Percentiles rank a stretch among this genome's conserved stretches.
Evolutionary conservation across 2,888 invertebrate genomes (phyloP).

Genomic region (Parthenolecanium corni): DNA sequence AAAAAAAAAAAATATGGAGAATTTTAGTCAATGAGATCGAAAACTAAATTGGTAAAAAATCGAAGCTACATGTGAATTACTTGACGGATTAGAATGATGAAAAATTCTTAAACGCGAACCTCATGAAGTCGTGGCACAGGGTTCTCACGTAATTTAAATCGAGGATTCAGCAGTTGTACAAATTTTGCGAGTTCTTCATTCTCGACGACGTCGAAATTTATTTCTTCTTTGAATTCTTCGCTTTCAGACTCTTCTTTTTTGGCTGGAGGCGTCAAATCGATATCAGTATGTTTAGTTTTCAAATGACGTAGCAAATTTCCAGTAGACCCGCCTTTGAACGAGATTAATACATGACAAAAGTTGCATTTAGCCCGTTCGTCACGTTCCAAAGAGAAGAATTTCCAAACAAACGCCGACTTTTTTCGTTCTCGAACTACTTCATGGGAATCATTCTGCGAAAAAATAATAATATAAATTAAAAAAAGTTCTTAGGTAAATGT

Average conservation of each 20-base stretch:
- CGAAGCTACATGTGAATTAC: no score
- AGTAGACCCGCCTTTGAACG: constrained; percentile 27
- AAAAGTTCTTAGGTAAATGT: no score
- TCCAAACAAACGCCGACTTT: constrained; percentile 21
- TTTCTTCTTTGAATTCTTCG: background rate
- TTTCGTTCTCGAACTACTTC: constrained; percentile 7
- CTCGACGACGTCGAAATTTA: background rate
- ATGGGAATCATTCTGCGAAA: background rate
- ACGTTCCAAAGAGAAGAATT: constrained; percentile 17
- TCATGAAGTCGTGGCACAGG: constrained; percentile 8
- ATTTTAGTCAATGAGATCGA: no score
- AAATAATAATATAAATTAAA: background rate
- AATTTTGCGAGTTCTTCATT: constrained; percentile 21
- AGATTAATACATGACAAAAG: constrained; percentile 4
- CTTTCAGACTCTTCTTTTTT: constrained; percentile 13
- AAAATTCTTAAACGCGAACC: background rate
- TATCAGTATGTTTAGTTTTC: constrained; percentile 26
- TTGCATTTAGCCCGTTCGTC: constrained; percentile 24
- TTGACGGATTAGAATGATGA: no score
- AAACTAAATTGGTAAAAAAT: no score
- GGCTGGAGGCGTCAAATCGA: constrained; percentile 7
- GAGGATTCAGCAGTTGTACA: constrained; percentile 20
- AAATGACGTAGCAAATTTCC: constrained; percentile 28
- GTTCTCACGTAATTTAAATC: constrained; percentile 3
- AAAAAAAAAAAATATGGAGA: no score